Base-by-base conservation (phyloP, 2,888 invertebrate genomes). In the Meliscaeva auricollis region DNA sequence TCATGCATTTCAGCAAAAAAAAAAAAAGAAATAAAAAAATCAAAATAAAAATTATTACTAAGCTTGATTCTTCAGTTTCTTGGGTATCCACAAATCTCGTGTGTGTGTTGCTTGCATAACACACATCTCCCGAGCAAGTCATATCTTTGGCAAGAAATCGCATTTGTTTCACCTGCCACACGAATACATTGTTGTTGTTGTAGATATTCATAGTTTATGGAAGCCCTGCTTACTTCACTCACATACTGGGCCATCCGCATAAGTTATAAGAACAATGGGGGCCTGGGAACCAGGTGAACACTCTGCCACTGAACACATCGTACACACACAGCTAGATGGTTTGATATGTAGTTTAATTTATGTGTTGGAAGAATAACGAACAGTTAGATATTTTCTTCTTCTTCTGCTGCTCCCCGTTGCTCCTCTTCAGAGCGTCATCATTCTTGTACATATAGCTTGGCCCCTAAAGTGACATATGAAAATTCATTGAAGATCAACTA, bases 81-180 rank as follows among this genome's bases (percentile, higher is more conserved):
- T 8, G 17, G 20, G 30, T 58, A 20, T 26, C 35, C 54, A 84
- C 70, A 76, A 75, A 84, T 72, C 84, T 75, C 64, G 22, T 41
- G 13, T 68, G 70, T 44, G 35, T 68, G 70, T 50, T 48, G 70
- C 79, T 72, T 75, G 70, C 84, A 84, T 79, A 84, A 79, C 74
- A 60, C 74, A 60, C 64, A 64, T 46, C 64, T 38, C 46, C 46
- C 6, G 38, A 48, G 17, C 15, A 35, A 79, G 70, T 69, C 72
- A 54, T 84, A 84, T 84, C 84, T 84, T 60, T 66, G 66, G 50
- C 50, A 52, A 80, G 75, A 52, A 75, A 84, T 79, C 75, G 54
- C 75, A 72, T 79, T 84, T 75, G 46, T 84, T 84, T 72, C 79
- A 84, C 79, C 84, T 84, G 79, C 79, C 79, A 72, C 72, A 64